phyloP scores from a whole-genome alignment of 2,888 invertebrate species.

The Hetaerina titia region DNA sequence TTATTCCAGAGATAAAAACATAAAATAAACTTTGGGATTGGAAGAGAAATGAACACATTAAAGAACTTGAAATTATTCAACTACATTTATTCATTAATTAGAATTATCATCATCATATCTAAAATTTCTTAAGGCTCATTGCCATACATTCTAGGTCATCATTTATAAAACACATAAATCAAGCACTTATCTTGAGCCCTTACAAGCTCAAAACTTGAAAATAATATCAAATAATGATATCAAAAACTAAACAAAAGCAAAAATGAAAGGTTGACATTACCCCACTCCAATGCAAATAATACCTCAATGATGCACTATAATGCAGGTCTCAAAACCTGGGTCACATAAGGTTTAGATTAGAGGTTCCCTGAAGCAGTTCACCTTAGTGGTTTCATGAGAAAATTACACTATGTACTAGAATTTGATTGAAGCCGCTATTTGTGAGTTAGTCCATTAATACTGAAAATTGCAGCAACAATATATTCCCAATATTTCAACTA shows the following conservation, averaged over 20 bases:
- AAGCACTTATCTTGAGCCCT: background rate
- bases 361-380: constrained; percentile 41
- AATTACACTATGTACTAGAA: constrained; percentile 52
- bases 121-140: background rate
- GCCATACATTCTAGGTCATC: background rate
- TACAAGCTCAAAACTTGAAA: background rate
- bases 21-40: background rate
- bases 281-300: background rate
- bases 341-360: background rate
- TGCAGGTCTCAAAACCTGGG: constrained; percentile 32
- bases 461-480: background rate
- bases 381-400: background rate
- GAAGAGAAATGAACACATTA: background rate
- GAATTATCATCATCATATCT: constrained; percentile 36
- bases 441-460: background rate
- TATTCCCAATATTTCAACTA: constrained; percentile 21
- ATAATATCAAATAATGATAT: background rate
- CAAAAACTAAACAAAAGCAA: constrained; percentile 8
- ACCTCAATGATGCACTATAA: constrained; percentile 36
- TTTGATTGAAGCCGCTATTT: background rate
- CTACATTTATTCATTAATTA: constrained; percentile 23
- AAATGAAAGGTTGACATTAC: constrained; percentile 3
- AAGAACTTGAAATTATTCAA: background rate
- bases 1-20: too few relatives aligned
- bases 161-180: background rate